These are phyloP conservation scores for Allygus modestus DNA, from an alignment of 2,888 invertebrate species.

Conservation along the genomic window DNA sequence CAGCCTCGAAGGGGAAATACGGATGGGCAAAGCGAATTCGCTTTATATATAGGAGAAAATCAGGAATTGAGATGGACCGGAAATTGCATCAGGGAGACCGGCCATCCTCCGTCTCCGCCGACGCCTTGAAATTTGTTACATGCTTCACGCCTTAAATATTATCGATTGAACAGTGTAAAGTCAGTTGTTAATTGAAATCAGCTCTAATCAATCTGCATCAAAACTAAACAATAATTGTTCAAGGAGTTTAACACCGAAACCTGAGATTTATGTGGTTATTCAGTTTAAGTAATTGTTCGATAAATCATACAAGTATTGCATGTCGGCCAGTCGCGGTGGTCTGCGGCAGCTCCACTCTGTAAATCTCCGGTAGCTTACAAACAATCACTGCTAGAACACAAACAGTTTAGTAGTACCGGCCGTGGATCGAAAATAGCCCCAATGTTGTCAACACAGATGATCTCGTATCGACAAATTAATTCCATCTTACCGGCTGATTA, in stretches of 20 bases:
- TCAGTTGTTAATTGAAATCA: too few species aligned
- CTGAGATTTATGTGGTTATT: too few species aligned
- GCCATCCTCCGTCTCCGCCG: not conserved
- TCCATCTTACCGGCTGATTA: too few species aligned
- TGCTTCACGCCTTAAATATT: too few species aligned
- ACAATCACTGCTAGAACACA: not conserved
- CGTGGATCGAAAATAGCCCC: not conserved
- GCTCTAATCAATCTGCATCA: too few species aligned
- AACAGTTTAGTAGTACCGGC: not conserved
- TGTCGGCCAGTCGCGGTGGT: not conserved
- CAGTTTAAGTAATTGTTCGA: too few species aligned
- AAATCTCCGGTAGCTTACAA: not conserved
- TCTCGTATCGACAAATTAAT: not conserved
- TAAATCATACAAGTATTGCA: too few species aligned
- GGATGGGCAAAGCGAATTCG: too few species aligned
- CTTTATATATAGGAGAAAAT: not conserved
- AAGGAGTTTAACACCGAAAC: too few species aligned
- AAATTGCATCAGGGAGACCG: slow-evolving; percentile 7
- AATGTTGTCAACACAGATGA: not conserved
- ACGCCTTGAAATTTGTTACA: not conserved
- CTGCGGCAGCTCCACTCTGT: not conserved
- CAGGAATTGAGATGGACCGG: not conserved
- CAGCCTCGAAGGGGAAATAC: too few species aligned
- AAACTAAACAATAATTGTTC: too few species aligned
- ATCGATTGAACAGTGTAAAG: too few species aligned